Base-by-base conservation (phyloP, 2,797 vertebrate species). In the Xiphorhynchus erythropygius region DNA sequence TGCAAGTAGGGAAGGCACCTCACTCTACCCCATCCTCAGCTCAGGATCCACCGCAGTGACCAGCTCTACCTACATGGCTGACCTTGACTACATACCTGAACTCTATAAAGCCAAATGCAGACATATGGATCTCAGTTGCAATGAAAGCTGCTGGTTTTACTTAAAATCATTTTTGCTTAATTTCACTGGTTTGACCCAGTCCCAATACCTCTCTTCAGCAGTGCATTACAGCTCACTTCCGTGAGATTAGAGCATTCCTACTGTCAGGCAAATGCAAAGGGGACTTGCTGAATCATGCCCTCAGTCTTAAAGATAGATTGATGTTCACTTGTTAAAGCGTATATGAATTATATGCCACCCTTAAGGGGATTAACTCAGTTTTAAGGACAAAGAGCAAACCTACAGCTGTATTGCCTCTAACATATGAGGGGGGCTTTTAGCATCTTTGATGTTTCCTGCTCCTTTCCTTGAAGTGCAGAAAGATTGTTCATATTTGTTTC, bases 261-360 rank as follows among this genome's bases (percentile, higher is more conserved):
- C 23, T 28, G 59, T 11, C 85, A 91, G 78, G 27, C 27, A 79
- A 73, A 83, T 9, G 50, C 55, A 73, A 56, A 87, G 89, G 18
- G 22, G 60, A 84, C 91, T 84, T 88, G 85, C 85, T 70, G 69
- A 79, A 87, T 94, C 94, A 74, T 52, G 74, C 32, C 83, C 44
- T 84, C 37, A 16, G 15, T 56, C 63, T 81, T 50, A 82, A 86
- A 65, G 21, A 52, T 4, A 77, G 47, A n/a, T 23, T 2, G 1
- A 33, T 39, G 33, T 41, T 89, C 59, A 24, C 69, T 81, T 91
- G 76, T 82, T 75, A 86, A 90, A 78, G 37, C 8, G 41, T 49
- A n/a, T 68, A 44, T 56, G 62, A 91, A 63, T 53, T 65, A 76
- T 21, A 63, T 22, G 7, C 10, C 16, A 35, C 73, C 39, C 33